These are phyloP conservation scores for Clavelina lepadiformis DNA, from an alignment of 23 tunicate genomes.

Conservation along the genomic window DNA sequence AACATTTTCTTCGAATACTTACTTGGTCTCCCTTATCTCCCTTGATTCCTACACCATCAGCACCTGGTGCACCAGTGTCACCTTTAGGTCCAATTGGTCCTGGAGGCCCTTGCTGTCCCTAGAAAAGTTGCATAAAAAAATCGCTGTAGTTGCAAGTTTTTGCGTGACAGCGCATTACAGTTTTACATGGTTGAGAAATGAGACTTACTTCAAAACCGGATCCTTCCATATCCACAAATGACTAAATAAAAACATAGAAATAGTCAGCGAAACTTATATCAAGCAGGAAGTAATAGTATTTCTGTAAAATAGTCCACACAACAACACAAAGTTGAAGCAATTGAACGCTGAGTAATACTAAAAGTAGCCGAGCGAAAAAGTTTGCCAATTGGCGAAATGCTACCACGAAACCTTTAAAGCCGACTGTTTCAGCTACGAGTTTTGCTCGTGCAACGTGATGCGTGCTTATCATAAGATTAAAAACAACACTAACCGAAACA, in stretches of 20 bases:
- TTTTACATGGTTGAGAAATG: neutral
- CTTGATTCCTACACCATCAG: constrained; percentile 3
- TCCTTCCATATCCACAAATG: constrained; percentile 37
- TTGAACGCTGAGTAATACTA: too few species aligned
- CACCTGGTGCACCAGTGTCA: constrained; percentile 19
- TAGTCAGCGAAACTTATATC: too few species aligned
- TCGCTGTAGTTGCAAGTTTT: too few species aligned
- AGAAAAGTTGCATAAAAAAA: neutral
- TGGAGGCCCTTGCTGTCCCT: neutral
- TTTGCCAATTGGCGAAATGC: too few species aligned
- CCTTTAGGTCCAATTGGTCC: constrained; percentile 54
- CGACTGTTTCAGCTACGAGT: too few species aligned
- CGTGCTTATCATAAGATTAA: neutral
- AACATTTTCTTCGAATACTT: neutral
- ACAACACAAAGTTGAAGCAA: too few species aligned
- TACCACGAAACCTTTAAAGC: too few species aligned
- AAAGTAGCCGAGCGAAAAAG: too few species aligned
- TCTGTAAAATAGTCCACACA: too few species aligned
- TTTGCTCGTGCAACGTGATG: neutral
- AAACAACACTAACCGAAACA: constrained; percentile 2
- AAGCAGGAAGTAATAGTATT: too few species aligned
- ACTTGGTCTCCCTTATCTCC: constrained; percentile 47
- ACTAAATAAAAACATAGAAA: constrained; percentile 3
- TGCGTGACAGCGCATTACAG: too few species aligned
- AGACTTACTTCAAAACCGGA: constrained; percentile 24